Base-by-base conservation (phyloP, 2,888 invertebrate genomes). In the Oxytorus armatus region DNA sequence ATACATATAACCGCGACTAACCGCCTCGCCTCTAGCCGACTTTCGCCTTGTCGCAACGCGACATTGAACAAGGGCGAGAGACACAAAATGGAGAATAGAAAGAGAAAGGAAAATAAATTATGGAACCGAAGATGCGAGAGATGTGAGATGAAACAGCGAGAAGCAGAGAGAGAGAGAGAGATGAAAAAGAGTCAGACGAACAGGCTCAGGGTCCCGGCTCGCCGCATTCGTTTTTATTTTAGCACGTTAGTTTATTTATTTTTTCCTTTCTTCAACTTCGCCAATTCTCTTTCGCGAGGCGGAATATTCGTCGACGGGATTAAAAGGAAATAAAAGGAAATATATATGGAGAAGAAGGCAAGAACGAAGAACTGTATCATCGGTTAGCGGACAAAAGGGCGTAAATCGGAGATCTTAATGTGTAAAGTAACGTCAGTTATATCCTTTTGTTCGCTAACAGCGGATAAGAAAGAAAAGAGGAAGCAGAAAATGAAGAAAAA, bases 31-130 rank as follows among this genome's bases (percentile, higher is more conserved):
- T n/a, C n/a, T n/a, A n/a, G n/a, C n/a, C n/a, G n/a, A n/a, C n/a
- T n/a, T n/a, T n/a, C n/a, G n/a, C n/a, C n/a, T n/a, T 77, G 70
- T 77, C 77, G 63, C 14, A 21, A 55, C 36, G 47, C 69, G 77
- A 51, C 69, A 77, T 77, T 69, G 23, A 69, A 23, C 55, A 44
- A 21, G 16, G 39, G 23, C 57, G n/a, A n/a, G 70, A 36, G 49
- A 70, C 36, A 59, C 33, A 21, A 49, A 53, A 69, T 29, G 44
- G 29, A 69, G 55, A 55, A 42, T 42, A 14, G 44, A 44, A 16
- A 44, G 14, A 44, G 14, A 44, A 5, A n/a, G 44, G n/a, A 16
- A 14, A 16, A 14, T n/a, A n/a, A n/a, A n/a, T n/a, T n/a, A n/a
- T n/a, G n/a, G n/a, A n/a, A n/a, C n/a, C n/a, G n/a, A n/a, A n/a